Evolutionary conservation across 2,113 vertebrate genomes (phyloP), one percentile per base, ranked within the genome.

Genomic region (Pagrus major): DNA sequence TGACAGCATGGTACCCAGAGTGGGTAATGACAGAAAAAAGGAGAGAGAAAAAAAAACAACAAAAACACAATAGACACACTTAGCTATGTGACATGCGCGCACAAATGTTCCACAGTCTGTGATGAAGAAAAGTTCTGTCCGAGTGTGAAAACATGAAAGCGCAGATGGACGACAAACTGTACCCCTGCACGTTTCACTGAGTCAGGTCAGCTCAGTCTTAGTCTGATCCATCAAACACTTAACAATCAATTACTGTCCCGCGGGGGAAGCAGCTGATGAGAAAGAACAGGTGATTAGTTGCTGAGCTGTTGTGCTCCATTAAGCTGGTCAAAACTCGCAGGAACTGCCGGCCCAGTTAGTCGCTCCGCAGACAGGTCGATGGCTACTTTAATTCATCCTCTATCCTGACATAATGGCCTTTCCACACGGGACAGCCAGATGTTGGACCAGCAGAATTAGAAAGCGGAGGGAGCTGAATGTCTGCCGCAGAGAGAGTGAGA

Each of bases 281-380:
- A 85, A 87, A 88, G 85, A 91, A 71, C 89, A 89, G 91, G 91
- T 91, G 91, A 94, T 93, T 91, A 92, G 92, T 93, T 88, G 88
- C 83, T 46, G 82, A 86, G 85, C 84, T 78, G 90, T 84, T 90
- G 87, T 84, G 91, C 87, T 93, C 89, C 92, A 94, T 93, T 93
- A 94, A 88, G 87, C 88, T 77, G 91, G 85, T 90, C 87, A 84
- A 88, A 91, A 92, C 91, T 85, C 78, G 55, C 75, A 84, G 90
- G 55, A 85, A 81, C 42, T 61, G 85, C 68, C 71, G n/a, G 86
- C 65, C 86, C 71, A 78, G 86, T 84, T 81, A 89, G 89, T 84
- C 73, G 71, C 84, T 78, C 7, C 73, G 59, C 81, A 86, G 89
- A 88, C 90, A 82, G 87, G 90, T 92, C 90, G 81, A 93, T 91